A percentile compares a stretch with the other conserved stretches of the same genome.
These are phyloP conservation scores for Lacanobia oleracea DNA, from an alignment of 2,888 invertebrate species.

Conservation along the genomic window DNA sequence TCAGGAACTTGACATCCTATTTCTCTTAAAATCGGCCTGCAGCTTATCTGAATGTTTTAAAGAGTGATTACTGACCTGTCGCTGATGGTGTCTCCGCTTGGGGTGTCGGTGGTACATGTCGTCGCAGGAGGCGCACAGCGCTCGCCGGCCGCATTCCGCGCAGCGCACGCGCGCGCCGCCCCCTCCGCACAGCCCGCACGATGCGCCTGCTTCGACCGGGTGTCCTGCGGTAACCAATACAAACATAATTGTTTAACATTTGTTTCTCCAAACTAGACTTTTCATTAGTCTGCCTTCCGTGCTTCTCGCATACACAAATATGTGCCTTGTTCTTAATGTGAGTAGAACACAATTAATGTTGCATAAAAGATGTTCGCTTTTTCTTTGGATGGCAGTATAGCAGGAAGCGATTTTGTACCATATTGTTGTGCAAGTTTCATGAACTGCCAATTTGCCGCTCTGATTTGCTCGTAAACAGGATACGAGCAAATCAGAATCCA, in stretches of 20 bases:
- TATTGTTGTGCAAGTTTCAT: neutral
- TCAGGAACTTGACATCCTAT: too few relatives aligned
- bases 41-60: neutral
- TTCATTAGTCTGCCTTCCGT: neutral
- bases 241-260: neutral
- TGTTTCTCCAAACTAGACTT: neutral
- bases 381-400: neutral
- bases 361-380: neutral
- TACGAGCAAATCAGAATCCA: too few relatives aligned
- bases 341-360: neutral
- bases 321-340: neutral
- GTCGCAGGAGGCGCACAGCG: constrained; percentile 97
- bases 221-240: constrained; percentile 80
- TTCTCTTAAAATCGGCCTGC: too few relatives aligned
- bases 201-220: constrained; percentile 84
- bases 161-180: constrained; percentile 95
- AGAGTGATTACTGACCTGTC: constrained; percentile 91
- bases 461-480: neutral
- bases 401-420: neutral
- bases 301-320: neutral
- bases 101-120: constrained; percentile 98
- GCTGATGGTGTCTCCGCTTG: constrained; percentile 94
- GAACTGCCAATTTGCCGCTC: neutral
- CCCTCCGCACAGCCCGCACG: constrained; percentile 97
- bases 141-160: constrained; percentile 95